phyloP scores from a whole-genome alignment of 1,140 invertebrate species.

The Camponotus pennsylvanicus region DNA sequence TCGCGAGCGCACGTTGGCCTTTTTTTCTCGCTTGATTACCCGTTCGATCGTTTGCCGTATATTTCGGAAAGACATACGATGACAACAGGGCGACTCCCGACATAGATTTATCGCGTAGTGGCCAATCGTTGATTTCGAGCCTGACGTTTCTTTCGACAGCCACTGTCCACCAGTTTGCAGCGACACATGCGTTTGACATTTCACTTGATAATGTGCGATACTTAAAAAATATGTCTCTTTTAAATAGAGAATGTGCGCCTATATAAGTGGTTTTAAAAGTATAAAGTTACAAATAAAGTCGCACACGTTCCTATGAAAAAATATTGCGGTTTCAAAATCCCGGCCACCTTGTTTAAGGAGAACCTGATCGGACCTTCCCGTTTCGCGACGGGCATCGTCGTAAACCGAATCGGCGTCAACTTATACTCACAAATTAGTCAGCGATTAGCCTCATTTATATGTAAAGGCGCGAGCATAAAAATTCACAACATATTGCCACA shows the following conservation, averaged over 20 bases:
- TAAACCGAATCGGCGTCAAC: not conserved
- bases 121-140: slow-evolving; percentile 4
- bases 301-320: not conserved
- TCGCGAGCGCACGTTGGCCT: not conserved
- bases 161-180: not conserved
- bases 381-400: not conserved
- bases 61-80: not conserved
- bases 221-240: not conserved
- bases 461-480: slow-evolving; percentile 24
- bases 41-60: not conserved
- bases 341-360: not conserved
- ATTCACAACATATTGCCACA: not conserved
- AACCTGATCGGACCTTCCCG: not conserved
- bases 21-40: not conserved
- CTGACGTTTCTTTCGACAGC: slow-evolving; percentile 11
- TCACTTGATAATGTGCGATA: slow-evolving; percentile 8
- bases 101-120: not conserved
- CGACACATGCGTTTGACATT: slow-evolving; percentile 12
- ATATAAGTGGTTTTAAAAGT: not conserved
- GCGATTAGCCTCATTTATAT: slow-evolving; percentile 6
- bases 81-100: not conserved
- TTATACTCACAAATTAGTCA: slow-evolving; percentile 20
- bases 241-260: not conserved
- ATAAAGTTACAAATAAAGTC: not conserved
- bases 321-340: not conserved